Evolutionary conservation across 1,140 invertebrate species (phyloP), one percentile per base, ranked within the genome.

Genomic region (Trachymyrmex cornetzi): DNA sequence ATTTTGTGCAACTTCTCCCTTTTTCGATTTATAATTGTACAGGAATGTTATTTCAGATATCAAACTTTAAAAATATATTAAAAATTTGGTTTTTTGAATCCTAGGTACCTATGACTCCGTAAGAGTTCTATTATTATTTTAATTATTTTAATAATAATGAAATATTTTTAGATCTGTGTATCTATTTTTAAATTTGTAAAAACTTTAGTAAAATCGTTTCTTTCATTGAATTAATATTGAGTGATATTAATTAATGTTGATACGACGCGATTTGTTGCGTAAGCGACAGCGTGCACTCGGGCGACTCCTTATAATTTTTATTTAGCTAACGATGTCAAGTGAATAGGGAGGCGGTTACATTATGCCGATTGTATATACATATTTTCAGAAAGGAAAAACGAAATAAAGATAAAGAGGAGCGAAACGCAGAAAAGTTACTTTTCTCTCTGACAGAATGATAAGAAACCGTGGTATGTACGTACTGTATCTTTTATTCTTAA

Each of bases 401-500:
- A 71, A 74, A 55, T 61, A 61, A 27, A 55, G 16, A 16, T 53
- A 72, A 30, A 61, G 14, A 16, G 3, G 19, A 19, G 64, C 11
- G 53, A n/a, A 57, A 48, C 27, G 24, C 6, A 38, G 12, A 74
- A 12, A 55, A 59, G 4, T 50, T 72, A 72, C 34, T 55, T 80
- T 81, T 81, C 48, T 38, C 27, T 53, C 30, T 59, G 81, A 38
- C 3, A 34, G 34, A 57, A 57, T 2, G 55, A 63, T 50, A 63
- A 53, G 24, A n/a, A 81, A 63, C 77, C 71, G 53, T 66, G 84
- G 66, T 93, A 11, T 44, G 91, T 94, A 91, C 89, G 89, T 93
- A 90, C 74, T 94, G 93, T 93, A 91, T 90, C 74, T 88, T 84
- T 90, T 80, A 88, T 64, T 55, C 61, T 34, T 89, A 88, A 92